These are phyloP conservation scores for Oxyteleia sp. DNA, from an alignment of 2,888 invertebrate genomes.

Conservation along the genomic window DNA sequence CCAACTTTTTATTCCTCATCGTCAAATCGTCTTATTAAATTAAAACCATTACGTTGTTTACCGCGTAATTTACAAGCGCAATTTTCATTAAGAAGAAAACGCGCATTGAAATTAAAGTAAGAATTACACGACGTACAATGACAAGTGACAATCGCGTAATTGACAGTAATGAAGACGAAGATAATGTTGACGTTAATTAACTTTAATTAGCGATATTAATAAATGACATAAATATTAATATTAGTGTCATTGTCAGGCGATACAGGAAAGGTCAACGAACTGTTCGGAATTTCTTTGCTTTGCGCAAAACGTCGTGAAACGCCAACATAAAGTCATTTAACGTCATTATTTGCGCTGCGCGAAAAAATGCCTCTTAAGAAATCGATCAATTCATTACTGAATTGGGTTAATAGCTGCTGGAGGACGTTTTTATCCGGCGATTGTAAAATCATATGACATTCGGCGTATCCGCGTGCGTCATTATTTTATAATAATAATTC, in stretches of 20 bases:
- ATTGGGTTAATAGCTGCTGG: constrained; percentile 5
- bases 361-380: background rate
- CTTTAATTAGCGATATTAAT: constrained; percentile 49
- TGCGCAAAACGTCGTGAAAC: no score
- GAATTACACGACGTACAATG: constrained; percentile 7
- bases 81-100: constrained; percentile 24
- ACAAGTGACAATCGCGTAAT: constrained; percentile 18
- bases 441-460: background rate
- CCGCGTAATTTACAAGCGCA: constrained; percentile 9
- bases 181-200: constrained; percentile 40
- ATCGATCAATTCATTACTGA: constrained; percentile 17
- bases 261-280: no score
- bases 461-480: background rate
- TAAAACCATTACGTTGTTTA: constrained; percentile 12
- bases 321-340: background rate
- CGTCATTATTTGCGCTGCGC: background rate
- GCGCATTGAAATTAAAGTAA: constrained; percentile 11
- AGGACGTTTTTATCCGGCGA: constrained; percentile 13
- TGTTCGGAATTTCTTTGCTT: no score
- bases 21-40: constrained; percentile 12
- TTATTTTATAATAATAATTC: constrained; percentile 19
- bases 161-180: constrained; percentile 24
- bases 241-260: constrained; percentile 8
- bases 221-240: constrained; percentile 10
- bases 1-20: background rate